Evolutionary conservation across 2,888 invertebrate genomes (phyloP), one percentile per base, ranked within the genome.

Genomic region (Hydrotaea cyrtoneurina): DNA sequence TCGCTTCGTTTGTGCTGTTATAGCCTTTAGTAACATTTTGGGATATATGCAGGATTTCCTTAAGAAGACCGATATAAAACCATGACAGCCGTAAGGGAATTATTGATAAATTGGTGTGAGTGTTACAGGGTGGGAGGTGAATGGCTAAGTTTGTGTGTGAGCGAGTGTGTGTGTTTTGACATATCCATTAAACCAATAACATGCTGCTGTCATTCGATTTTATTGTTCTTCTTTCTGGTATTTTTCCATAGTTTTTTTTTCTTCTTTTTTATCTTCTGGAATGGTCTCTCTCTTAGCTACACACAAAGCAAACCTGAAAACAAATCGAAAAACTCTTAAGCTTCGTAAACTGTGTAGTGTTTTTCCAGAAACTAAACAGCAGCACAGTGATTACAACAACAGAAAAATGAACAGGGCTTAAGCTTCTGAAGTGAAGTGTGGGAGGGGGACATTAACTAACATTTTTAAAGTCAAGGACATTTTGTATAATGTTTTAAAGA

Each of bases 101-200:
- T 73, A 73, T 80, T 59, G 79, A 21, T 77, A 66, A 26, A 64
- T 21, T 8, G 10, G 21, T 10, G 19, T 21, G 21, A 1, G 21
- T 21, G 21, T 55, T n/a, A n/a, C n/a, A n/a, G n/a, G 55, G 2
- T 13, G 1, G 39, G 39, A 10, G 31, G 39, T 39, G 1, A 2
- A 55, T 55, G 21, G 19, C 53, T 17, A n/a, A 15, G 46, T 3
- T 8, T 36, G 46, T 46, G 5, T 46, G n/a, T 15, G 7, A 39
- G 8, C n/a, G n/a, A 4, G 55, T 55, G 19, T 55, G 21, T 4
- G 10, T 55, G 21, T 21, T 59, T 74, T 80, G 83, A 80, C 73
- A 71, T 69, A 39, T 78, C 74, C 62, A 80, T 83, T 80, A 80
- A 39, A 69, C 77, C 69, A 69, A 77, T 73, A 72, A 80, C 73